Evolutionary conservation across 2,888 invertebrate species (phyloP).

Genomic region (Andrena camellia): DNA sequence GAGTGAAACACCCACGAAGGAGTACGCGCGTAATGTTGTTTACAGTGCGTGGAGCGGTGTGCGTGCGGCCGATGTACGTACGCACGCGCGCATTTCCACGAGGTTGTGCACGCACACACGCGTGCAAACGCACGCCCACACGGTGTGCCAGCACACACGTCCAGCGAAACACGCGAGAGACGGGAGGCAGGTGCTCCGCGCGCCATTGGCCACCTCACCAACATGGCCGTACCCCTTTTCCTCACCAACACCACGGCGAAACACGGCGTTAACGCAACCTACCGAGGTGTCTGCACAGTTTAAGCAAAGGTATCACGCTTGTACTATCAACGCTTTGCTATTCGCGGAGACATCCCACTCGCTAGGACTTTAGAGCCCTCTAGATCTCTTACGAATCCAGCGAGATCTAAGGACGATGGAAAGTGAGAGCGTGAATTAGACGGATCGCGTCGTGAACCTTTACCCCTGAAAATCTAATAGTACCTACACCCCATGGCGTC

Average conservation of each 20-base stretch:
- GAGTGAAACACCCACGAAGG: constrained; percentile 45
- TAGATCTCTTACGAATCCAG: background rate
- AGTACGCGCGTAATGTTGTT: constrained; percentile 44
- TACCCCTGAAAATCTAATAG: background rate
- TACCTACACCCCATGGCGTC: background rate
- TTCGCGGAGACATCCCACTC: background rate
- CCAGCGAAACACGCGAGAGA: constrained; percentile 78
- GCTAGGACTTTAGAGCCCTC: background rate
- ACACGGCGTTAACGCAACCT: constrained; percentile 76
- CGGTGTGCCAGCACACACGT: constrained; percentile 76
- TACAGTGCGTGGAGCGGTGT: constrained; percentile 10
- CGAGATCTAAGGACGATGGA: background rate
- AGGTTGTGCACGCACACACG: constrained; percentile 66
- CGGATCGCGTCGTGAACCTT: background rate
- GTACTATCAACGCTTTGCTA: background rate
- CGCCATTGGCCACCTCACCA: constrained; percentile 85
- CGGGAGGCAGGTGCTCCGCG: constrained; percentile 84
- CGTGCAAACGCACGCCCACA: constrained; percentile 79
- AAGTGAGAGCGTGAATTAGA: background rate
- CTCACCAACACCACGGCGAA: constrained; percentile 76
- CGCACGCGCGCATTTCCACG: constrained; percentile 63
- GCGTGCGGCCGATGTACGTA: constrained; percentile 47
- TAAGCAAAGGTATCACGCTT: constrained; percentile 38
- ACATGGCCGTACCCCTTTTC: constrained; percentile 84
- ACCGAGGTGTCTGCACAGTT: constrained; percentile 67